These are phyloP conservation scores for Myanophis thanlyinensis DNA, from an alignment of 2,113 vertebrate genomes.

Conservation along the genomic window DNA sequence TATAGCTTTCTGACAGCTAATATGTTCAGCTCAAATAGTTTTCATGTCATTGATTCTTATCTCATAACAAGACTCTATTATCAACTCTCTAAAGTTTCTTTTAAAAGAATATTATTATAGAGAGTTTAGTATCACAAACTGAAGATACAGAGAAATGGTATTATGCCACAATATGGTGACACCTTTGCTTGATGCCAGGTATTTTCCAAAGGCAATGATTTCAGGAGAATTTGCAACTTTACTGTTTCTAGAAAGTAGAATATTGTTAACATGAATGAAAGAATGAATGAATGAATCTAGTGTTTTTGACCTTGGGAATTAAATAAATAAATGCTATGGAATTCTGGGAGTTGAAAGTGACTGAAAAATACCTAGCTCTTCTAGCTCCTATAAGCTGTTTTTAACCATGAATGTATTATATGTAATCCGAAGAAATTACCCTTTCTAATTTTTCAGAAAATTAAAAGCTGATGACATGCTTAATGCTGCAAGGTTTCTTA, in stretches of 20 bases:
- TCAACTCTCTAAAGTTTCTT: neutral
- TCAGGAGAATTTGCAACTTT: neutral
- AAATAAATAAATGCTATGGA: neutral
- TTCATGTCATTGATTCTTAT: neutral
- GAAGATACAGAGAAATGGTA: neutral
- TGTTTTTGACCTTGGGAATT: neutral
- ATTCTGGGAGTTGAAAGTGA: neutral
- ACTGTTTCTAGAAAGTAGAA: neutral
- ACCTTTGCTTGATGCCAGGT: neutral
- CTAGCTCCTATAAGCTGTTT: neutral
- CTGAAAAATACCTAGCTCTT: neutral
- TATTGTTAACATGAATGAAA: neutral
- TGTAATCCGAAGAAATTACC: neutral
- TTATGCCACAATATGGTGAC: neutral
- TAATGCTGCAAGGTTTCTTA: neutral
- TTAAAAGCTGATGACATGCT: neutral
- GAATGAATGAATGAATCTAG: neutral
- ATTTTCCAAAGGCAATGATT: neutral
- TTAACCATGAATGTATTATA: neutral
- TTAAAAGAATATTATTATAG: neutral
- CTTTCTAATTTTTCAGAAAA: neutral
- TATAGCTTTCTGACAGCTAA: neutral
- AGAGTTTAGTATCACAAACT: neutral
- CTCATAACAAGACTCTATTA: neutral
- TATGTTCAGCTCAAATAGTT: neutral